Evolutionary conservation across 2,113 vertebrate species (phyloP).

Genomic region (Phocoena phocoena): DNA sequence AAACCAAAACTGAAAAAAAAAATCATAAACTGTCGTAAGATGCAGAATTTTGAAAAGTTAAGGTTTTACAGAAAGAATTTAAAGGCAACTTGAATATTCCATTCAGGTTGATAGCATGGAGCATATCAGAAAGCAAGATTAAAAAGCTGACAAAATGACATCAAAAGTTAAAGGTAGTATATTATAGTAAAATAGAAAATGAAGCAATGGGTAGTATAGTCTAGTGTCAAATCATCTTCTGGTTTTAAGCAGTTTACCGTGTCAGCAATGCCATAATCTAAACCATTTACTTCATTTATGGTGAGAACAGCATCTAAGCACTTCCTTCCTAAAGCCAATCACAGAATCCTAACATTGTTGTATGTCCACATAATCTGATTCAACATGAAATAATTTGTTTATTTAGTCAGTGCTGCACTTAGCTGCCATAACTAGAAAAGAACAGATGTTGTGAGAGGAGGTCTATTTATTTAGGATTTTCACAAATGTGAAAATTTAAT

Average conservation of each 20-base stretch:
- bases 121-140: not conserved
- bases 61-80: not conserved
- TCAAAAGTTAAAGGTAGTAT: not conserved
- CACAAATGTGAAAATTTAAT: conserved; percentile 29
- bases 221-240: not conserved
- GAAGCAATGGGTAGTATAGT: not conserved
- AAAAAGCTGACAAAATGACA: not conserved
- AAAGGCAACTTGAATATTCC: conserved; percentile 6
- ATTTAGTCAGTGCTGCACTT: not conserved
- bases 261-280: not conserved
- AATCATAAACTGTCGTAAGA: not conserved
- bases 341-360: conserved; percentile 11
- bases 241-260: not conserved
- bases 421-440: conserved; percentile 13
- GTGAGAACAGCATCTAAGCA: not conserved
- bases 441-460: not conserved
- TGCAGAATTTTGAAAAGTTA: not conserved
- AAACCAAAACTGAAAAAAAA: not conserved
- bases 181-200: not conserved
- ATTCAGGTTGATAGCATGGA: not conserved
- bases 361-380: not conserved
- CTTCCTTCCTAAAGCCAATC: conserved; percentile 15
- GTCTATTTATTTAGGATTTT: conserved; percentile 25
- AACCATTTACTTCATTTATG: conserved; percentile 27
- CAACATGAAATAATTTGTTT: conserved; percentile 14